Base-by-base conservation (phyloP, 2,113 vertebrate genomes). In the Tiliqua scincoides region DNA sequence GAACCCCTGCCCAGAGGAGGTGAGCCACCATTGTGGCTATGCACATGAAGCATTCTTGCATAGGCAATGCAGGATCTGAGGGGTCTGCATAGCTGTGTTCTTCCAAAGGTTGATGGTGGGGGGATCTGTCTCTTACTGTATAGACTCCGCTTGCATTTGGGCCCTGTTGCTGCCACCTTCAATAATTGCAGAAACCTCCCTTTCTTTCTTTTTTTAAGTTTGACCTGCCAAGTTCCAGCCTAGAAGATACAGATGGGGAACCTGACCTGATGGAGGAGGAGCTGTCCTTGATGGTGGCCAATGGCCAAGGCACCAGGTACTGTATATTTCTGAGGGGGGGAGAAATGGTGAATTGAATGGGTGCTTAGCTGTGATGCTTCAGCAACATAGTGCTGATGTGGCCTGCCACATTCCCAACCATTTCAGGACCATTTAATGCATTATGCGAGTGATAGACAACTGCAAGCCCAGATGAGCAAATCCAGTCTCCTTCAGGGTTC, bases 251-350 rank as follows among this genome's bases (percentile, higher is more conserved):
- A 90, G 97, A 98, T 81, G 97, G 96, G 67, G 97, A 98, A 76
- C 94, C 95, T 0, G 89, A 87, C 21, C 84, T 97, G 32, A 96
- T 97, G 30, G 98, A 98, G 93, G 97, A 96, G 95, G 98, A 98
- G 76, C 93, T 98, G 62, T 95, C 97, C 86, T 93, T 98, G 65
- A 96, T 98, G 83, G 92, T 98, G 91, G 95, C 97, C 82, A 98
- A 98, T 93, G 98, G 98, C 88, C 97, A 97, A 90, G 95, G 96
- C 35, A 93, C 97, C 92, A 97, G 98, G 96, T 98, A 93, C 92
- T n/a, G n/a, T n/a, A n/a, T n/a, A 90, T 54, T 10, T 88, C 15
- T n/a, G 40, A 57, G 0, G 21, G 43, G n/a, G 1, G 8, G 8
- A 7, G 57, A 4, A 8, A 3, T 15, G 43, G 0, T 1, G 14